A percentile compares a stretch with the other conserved stretches of the same genome.
Evolutionary conservation across 2,113 vertebrate genomes (phyloP).

Genomic region (Chaenogobius annularis): DNA sequence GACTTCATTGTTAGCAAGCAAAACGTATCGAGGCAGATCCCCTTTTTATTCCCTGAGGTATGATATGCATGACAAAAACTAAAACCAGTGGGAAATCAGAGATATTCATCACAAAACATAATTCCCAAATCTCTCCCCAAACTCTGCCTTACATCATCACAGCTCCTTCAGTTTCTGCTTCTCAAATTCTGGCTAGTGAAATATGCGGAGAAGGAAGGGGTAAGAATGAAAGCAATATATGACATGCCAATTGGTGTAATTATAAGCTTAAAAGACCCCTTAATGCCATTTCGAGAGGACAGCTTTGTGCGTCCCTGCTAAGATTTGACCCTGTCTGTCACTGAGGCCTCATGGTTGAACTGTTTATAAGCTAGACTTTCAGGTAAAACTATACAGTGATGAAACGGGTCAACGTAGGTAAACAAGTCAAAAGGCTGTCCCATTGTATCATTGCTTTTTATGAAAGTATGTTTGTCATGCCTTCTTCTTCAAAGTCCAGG

Average conservation of each 20-base stretch:
- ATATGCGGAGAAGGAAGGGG: constrained; percentile 45
- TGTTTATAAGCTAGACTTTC: constrained; percentile 10
- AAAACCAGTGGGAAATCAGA: not conserved
- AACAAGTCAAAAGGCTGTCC: not conserved
- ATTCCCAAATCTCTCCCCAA: constrained; percentile 18
- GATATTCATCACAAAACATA: not conserved
- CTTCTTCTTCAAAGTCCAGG: constrained; percentile 34
- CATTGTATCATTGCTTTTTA: not conserved
- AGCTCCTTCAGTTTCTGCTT: constrained; percentile 16
- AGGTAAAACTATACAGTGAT: not conserved
- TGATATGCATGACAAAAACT: not conserved
- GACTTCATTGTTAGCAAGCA: no score
- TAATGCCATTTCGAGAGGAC: constrained; percentile 70
- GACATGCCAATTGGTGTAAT: constrained; percentile 70
- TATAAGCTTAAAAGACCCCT: constrained; percentile 70
- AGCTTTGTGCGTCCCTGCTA: constrained; percentile 45
- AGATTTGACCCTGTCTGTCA: constrained; percentile 44
- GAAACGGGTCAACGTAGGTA: not conserved
- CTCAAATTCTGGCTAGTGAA: constrained; percentile 38
- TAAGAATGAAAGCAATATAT: constrained; percentile 54
- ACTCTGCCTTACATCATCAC: constrained; percentile 28
- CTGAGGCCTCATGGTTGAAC: constrained; percentile 18
- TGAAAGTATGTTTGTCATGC: constrained; percentile 47
- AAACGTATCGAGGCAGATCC: no score
- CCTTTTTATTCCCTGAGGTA: not conserved